phyloP scores from a whole-genome alignment of 2,888 invertebrate genomes.

The Epistrophe eligans region DNA sequence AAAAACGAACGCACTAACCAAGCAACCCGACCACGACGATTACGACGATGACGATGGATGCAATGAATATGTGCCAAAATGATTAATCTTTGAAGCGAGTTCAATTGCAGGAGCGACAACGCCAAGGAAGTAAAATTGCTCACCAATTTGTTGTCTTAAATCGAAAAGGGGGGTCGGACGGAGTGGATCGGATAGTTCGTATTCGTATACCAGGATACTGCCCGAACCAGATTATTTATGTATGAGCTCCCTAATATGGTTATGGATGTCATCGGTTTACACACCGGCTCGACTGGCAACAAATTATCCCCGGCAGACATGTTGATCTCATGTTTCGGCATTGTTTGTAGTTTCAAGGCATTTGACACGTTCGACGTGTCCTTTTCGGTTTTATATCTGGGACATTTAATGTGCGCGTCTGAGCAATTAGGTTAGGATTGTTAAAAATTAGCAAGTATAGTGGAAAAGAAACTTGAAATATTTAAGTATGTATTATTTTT shows the following conservation, averaged over 20 bases:
- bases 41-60: constrained; percentile 37
- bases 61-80: constrained; percentile 72
- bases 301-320: neutral
- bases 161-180: neutral
- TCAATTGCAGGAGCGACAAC: constrained; percentile 55
- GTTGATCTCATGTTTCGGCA: constrained; percentile 31
- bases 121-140: constrained; percentile 46
- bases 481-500: neutral
- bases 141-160: constrained; percentile 46
- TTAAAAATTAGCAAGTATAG: neutral
- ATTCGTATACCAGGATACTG: constrained; percentile 10
- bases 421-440: constrained; percentile 22
- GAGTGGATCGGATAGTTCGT: neutral
- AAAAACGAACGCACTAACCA: constrained; percentile 24
- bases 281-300: neutral
- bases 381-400: constrained; percentile 36
- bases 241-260: constrained; percentile 38
- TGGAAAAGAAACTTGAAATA: neutral
- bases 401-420: constrained; percentile 23
- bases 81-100: constrained; percentile 66
- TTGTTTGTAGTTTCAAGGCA: constrained; percentile 51
- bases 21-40: neutral
- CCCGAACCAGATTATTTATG: constrained; percentile 3
- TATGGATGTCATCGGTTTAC: constrained; percentile 28
- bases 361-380: constrained; percentile 63